Evolutionary conservation across 2,113 vertebrate species (phyloP).

Genomic region (Cardinalis cardinalis): DNA sequence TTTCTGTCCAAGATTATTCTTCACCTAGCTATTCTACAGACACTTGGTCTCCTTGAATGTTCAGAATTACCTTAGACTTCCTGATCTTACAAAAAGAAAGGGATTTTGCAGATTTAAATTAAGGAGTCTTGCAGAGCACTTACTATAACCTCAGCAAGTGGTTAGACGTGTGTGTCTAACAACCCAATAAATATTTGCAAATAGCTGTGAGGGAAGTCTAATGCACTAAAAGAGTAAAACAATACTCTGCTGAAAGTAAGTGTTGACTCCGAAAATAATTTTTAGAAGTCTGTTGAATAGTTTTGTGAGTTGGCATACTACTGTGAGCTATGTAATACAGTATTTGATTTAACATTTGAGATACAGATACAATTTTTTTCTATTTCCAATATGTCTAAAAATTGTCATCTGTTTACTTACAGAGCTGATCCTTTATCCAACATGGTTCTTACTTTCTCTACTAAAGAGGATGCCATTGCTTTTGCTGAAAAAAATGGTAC

Average conservation of each 20-base stretch:
- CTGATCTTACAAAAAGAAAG: neutral
- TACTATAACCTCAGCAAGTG: neutral
- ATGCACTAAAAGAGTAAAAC: neutral
- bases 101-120: neutral
- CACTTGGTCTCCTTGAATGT: neutral
- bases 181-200: neutral
- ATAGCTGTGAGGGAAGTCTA: neutral
- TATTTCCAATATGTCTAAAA: neutral
- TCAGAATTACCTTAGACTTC: neutral
- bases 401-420: constrained; percentile 33
- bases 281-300: neutral
- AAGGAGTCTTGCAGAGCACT: neutral
- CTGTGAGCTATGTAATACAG: neutral
- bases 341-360: neutral
- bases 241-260: neutral
- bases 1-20: neutral
- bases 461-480: constrained; percentile 90
- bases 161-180: neutral
- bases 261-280: neutral
- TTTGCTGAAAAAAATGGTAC: constrained; percentile 98
- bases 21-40: neutral
- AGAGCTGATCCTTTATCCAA: constrained; percentile 96
- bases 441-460: constrained; percentile 84
- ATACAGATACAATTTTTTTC: neutral
- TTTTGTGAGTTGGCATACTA: neutral